phyloP scores from a whole-genome alignment of 2,797 vertebrate genomes.

The Sebastes hopkinsi region DNA sequence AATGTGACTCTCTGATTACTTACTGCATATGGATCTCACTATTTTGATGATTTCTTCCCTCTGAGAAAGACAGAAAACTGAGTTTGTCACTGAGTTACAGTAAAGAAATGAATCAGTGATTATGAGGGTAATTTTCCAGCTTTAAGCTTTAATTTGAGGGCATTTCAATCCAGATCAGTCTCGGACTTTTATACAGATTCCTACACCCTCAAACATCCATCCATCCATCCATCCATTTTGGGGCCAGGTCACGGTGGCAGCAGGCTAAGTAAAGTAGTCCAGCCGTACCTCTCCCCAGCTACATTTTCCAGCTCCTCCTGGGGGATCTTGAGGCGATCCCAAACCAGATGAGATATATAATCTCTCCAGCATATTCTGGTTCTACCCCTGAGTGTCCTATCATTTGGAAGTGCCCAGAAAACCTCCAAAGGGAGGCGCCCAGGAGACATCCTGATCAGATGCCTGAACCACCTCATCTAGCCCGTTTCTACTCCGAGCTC shows the following conservation, averaged over 20 bases:
- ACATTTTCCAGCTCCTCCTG: background rate
- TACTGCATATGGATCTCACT: slow-evolving; percentile 89
- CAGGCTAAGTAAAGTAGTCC: background rate
- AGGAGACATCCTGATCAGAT: background rate
- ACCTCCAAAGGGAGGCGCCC: background rate
- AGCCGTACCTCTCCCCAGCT: background rate
- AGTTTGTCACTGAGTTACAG: background rate
- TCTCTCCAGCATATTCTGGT: background rate
- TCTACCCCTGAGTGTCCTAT: background rate
- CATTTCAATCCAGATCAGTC: background rate
- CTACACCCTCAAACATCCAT: background rate
- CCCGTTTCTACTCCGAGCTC: background rate
- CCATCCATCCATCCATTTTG: background rate
- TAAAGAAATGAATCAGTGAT: background rate
- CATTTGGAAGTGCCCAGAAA: no score
- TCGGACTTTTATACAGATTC: background rate
- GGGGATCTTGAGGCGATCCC: background rate
- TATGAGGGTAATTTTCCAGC: rapidly evolving
- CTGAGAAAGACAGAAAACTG: slow-evolving; percentile 70
- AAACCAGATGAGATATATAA: background rate
- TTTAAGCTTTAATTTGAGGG: background rate
- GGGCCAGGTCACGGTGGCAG: rapidly evolving
- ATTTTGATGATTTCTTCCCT: slow-evolving; percentile 88
- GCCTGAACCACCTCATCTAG: background rate
- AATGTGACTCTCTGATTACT: slow-evolving; percentile 56